Evolutionary conservation across 2,888 invertebrate species (phyloP).

Genomic region (Eueremaeus valkanovi): DNA sequence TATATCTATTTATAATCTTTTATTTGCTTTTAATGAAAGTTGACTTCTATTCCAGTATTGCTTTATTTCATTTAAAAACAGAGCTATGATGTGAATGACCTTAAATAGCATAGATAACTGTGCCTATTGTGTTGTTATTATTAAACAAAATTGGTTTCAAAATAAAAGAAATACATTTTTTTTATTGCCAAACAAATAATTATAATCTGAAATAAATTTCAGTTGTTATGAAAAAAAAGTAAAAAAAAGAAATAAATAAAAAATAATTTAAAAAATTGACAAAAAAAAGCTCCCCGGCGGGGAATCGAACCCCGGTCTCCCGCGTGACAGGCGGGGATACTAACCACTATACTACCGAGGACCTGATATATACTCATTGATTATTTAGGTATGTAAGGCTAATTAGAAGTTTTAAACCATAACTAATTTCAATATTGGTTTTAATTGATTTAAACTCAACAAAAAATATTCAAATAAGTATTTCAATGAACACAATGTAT

Average conservation of each 20-base stretch:
- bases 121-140: neutral
- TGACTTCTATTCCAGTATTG: too few relatives aligned
- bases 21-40: too few relatives aligned
- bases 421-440: too few relatives aligned
- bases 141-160: too few relatives aligned
- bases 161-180: too few relatives aligned
- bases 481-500: too few relatives aligned
- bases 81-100: neutral
- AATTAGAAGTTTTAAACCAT: too few relatives aligned
- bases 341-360: constrained; percentile 58
- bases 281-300: constrained; percentile 54
- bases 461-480: too few relatives aligned
- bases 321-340: constrained; percentile 54
- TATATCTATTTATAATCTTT: too few relatives aligned
- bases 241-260: neutral
- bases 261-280: neutral
- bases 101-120: neutral
- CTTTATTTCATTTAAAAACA: neutral
- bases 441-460: too few relatives aligned
- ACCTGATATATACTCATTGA: constrained; percentile 41
- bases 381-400: too few relatives aligned
- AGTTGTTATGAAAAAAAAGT: neutral
- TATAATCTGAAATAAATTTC: too few relatives aligned
- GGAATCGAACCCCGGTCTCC: constrained; percentile 56
- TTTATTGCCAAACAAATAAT: neutral